These are phyloP conservation scores for Macaria notata DNA, from an alignment of 2,888 invertebrate genomes.

Conservation along the genomic window DNA sequence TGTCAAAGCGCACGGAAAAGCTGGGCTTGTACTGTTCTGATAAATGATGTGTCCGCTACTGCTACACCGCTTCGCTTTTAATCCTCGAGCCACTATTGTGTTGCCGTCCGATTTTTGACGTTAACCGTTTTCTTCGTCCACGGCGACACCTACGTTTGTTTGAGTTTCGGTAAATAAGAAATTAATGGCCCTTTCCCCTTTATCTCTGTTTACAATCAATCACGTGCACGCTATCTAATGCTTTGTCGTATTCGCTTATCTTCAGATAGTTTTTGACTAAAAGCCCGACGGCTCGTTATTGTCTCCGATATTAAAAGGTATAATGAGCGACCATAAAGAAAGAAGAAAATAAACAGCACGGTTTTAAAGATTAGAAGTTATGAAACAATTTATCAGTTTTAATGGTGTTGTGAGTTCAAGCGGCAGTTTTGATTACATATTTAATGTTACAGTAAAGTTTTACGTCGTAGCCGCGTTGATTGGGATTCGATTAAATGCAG, in stretches of 20 bases:
- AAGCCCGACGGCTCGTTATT: slow-evolving; percentile 24
- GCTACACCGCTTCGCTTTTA: slow-evolving; percentile 80
- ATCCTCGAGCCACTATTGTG: slow-evolving; percentile 73
- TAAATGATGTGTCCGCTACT: slow-evolving; percentile 76
- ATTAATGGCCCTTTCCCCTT: slow-evolving; percentile 64
- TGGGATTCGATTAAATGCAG: slow-evolving; percentile 76
- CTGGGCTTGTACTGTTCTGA: slow-evolving; percentile 62
- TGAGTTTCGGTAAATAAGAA: slow-evolving; percentile 64
- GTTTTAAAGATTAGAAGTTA: slow-evolving; percentile 56
- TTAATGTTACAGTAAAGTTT: slow-evolving; percentile 72
- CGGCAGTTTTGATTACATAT: slow-evolving; percentile 66
- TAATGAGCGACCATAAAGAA: slow-evolving; percentile 44
- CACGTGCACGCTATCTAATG: slow-evolving; percentile 53
- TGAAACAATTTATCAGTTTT: slow-evolving; percentile 61
- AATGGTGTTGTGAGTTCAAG: slow-evolving; percentile 53
- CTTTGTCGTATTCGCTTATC: slow-evolving; percentile 44
- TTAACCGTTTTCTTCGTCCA: slow-evolving; percentile 63
- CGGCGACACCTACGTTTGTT: slow-evolving; percentile 62
- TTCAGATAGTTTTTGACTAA: slow-evolving; percentile 29
- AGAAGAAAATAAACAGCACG: slow-evolving; percentile 43
- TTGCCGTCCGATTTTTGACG: slow-evolving; percentile 71
- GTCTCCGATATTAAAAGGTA: slow-evolving; percentile 20
- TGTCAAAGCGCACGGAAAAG: slow-evolving; percentile 55
- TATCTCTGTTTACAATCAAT: slow-evolving; percentile 68
- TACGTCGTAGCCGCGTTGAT: slow-evolving; percentile 68